Evolutionary conservation across 2,888 invertebrate genomes (phyloP).

Genomic region (Athetis lepigone): DNA sequence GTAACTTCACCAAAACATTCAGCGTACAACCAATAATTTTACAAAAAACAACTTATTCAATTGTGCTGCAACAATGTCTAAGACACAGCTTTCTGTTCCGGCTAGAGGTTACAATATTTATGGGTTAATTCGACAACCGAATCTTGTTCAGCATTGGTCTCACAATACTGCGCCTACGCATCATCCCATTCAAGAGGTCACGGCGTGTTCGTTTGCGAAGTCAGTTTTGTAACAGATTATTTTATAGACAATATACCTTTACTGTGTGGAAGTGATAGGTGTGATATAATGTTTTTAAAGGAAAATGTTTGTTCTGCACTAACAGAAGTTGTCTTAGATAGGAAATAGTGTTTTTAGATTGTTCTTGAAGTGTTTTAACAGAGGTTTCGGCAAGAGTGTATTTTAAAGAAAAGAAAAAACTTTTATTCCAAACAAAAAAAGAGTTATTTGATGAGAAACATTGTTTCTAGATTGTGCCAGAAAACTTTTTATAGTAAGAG

Average conservation of each 20-base stretch:
- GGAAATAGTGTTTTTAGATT: too few relatives aligned
- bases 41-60: constrained; percentile 48
- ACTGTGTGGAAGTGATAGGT: constrained; percentile 47
- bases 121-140: constrained; percentile 58
- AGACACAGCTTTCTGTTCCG: constrained; percentile 22
- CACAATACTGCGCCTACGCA: constrained; percentile 75
- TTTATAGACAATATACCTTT: constrained; percentile 65
- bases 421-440: too few relatives aligned
- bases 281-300: too few relatives aligned
- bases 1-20: constrained; percentile 32
- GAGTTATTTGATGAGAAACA: too few relatives aligned
- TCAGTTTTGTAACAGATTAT: constrained; percentile 63
- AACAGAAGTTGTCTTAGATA: too few relatives aligned
- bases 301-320: too few relatives aligned
- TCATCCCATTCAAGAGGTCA: constrained; percentile 69
- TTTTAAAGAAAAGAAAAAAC: too few relatives aligned
- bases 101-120: constrained; percentile 55
- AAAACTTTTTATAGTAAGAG: too few relatives aligned
- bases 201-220: constrained; percentile 67
- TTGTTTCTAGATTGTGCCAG: too few relatives aligned
- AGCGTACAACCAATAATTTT: constrained; percentile 27
- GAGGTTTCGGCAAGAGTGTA: too few relatives aligned
- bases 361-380: too few relatives aligned
- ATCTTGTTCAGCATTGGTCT: constrained; percentile 41
- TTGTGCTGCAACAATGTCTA: constrained; percentile 9